Evolutionary conservation across 2,113 vertebrate genomes (phyloP), one percentile per base, ranked within the genome.

Genomic region (Glaucidium brasilianum): DNA sequence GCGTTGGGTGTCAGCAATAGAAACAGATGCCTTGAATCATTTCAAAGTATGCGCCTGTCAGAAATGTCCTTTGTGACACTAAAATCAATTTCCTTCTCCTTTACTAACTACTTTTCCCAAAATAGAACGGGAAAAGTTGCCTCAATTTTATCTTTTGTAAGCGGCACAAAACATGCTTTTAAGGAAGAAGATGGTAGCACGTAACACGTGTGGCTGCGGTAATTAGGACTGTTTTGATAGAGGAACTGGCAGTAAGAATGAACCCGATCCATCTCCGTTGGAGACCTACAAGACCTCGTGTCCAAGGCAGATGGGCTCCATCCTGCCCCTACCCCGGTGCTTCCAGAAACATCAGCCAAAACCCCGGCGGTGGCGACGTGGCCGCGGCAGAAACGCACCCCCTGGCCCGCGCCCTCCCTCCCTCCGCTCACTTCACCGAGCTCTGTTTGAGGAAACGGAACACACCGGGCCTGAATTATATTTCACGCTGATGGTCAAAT

Each of bases 201-300:
- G 34, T 32, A 68, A 58, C 90, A 90, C 43, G n/a, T 80, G 96
- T 37, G 77, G 29, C 96, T 56, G 91, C 96, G 89, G 98, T 98
- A 99, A 99, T 99, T 98, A 99, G 98, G 37, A 88, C 97, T 98
- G 94, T 98, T 98, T 92, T 95, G 97, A 98, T 97, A 98, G 98
- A 98, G 98, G 98, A 95, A 96, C 96, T 84, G 97, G 97, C 97
- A 96, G 92, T 0, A 75, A 62, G 96, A 95, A 66, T 4, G 60
- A 82, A 94, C 94, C 94, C 9, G 59, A 96, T 93, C 79, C 66
- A 34, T 92, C 95, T 93, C 90, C 93, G 50, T 59, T 80, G 45
- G 82, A 85, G 91, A 90, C 64, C 58, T n/a, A 39, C 9, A 56
- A 95, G 90, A 67, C 75, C 89, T 77, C 4, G 26, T 18, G 39